These are phyloP conservation scores for Paguma larvata DNA, from an alignment of 2,797 vertebrate species.

Conservation along the genomic window DNA sequence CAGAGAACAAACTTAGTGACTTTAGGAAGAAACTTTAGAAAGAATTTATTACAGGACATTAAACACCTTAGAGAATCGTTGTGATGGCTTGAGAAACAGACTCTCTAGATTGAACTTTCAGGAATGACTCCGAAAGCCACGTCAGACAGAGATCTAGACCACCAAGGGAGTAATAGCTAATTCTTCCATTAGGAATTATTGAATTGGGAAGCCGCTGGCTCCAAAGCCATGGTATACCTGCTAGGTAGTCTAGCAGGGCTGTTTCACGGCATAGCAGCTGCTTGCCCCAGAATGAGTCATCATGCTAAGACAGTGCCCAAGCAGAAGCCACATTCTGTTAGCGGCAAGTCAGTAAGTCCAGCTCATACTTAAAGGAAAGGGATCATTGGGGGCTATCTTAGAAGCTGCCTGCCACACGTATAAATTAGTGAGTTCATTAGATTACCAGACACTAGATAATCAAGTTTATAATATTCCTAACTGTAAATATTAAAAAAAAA, in stretches of 20 bases:
- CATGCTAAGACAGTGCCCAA: background rate
- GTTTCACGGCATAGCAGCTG: background rate
- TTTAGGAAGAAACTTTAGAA: background rate
- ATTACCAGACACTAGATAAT: background rate
- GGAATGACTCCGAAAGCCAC: background rate
- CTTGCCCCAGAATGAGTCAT: background rate
- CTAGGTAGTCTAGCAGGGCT: background rate
- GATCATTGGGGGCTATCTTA: background rate
- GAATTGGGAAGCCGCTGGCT: background rate
- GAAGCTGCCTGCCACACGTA: background rate
- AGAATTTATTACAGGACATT: background rate
- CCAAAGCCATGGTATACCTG: background rate
- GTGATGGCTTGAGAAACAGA: background rate
- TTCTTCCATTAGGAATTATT: background rate
- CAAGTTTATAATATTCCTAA: background rate
- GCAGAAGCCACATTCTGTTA: background rate
- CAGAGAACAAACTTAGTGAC: background rate
- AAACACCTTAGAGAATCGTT: background rate
- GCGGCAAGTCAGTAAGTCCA: background rate
- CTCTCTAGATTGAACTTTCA: background rate
- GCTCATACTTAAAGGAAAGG: background rate
- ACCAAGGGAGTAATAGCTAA: background rate
- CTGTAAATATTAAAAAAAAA: background rate
- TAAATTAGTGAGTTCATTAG: background rate
- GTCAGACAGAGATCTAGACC: background rate